A percentile compares a stretch with the other conserved stretches of the same genome.
These are phyloP conservation scores for Anoplopoma fimbria DNA, from an alignment of 2,113 vertebrate genomes.

Conservation along the genomic window DNA sequence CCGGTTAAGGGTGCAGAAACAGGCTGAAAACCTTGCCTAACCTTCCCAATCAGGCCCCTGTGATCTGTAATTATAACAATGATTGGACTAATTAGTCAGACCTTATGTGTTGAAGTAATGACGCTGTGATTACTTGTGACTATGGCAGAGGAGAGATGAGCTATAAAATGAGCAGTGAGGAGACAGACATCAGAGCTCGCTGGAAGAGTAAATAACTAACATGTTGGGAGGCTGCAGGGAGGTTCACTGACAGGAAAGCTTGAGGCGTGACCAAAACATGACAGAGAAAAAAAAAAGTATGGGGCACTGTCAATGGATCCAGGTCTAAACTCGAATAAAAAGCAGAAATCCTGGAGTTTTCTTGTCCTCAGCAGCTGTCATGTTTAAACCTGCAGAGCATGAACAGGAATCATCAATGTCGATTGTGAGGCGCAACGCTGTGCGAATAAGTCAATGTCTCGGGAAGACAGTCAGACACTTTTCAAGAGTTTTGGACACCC, in stretches of 20 bases:
- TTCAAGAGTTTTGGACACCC: not conserved
- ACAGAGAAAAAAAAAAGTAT: not conserved
- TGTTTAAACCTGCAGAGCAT: constrained; percentile 42
- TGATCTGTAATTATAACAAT: constrained; percentile 67
- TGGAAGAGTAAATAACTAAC: constrained; percentile 51
- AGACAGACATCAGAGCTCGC: constrained; percentile 15
- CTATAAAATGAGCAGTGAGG: not conserved
- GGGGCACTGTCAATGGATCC: constrained; percentile 9
- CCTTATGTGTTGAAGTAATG: constrained; percentile 45
- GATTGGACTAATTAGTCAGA: constrained; percentile 64
- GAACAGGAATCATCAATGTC: constrained; percentile 29
- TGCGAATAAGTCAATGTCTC: not conserved
- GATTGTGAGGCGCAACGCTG: not conserved
- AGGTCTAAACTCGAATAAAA: constrained; percentile 24
- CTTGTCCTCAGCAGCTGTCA: constrained; percentile 45
- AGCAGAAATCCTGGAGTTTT: constrained; percentile 25
- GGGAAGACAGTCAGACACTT: not conserved
- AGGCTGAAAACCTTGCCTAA: constrained; percentile 50
- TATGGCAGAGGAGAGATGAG: constrained; percentile 17
- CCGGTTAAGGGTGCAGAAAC: not conserved
- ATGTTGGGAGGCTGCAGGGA: constrained; percentile 14
- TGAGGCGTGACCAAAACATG: constrained; percentile 62
- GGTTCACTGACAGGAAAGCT: constrained; percentile 39
- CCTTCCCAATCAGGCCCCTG: constrained; percentile 53
- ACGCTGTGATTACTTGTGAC: constrained; percentile 36